A percentile compares a stretch with the other conserved stretches of the same genome.
Conservation (phyloP, 2,113 vertebrate species). For the Vireo altiloquus region DNA sequence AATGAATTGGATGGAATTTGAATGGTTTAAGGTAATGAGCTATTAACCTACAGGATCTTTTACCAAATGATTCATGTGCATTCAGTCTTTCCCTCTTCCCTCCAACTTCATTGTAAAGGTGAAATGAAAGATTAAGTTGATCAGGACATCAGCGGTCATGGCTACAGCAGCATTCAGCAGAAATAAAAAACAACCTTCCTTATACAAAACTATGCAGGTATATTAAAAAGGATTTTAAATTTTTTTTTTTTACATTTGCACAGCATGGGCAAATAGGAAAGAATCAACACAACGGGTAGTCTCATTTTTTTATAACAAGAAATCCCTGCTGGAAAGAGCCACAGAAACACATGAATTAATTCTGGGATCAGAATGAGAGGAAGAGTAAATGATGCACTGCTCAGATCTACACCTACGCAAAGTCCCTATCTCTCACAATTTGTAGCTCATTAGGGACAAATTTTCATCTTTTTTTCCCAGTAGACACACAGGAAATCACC, state of each 20-base stretch:
- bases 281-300: neutral
- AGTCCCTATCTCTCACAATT: neutral
- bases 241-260: neutral
- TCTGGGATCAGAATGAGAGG: neutral
- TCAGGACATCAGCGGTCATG: neutral
- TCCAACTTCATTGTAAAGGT: neutral
- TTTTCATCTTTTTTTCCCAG: neutral
- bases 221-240: neutral
- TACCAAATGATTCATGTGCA: neutral
- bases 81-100: neutral
- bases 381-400: neutral
- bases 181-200: neutral
- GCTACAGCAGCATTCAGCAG: neutral
- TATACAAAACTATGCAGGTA: neutral
- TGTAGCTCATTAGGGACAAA: conserved; percentile 5
- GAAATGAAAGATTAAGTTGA: neutral
- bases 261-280: neutral
- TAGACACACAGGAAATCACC: neutral
- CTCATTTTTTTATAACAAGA: neutral
- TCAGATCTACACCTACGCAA: neutral
- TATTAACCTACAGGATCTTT: neutral
- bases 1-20: neutral
- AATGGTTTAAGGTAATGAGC: neutral
- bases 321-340: neutral
- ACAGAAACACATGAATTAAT: neutral